These are phyloP conservation scores for Malurus splendens DNA, from an alignment of 2,797 vertebrate species.

Conservation along the genomic window DNA sequence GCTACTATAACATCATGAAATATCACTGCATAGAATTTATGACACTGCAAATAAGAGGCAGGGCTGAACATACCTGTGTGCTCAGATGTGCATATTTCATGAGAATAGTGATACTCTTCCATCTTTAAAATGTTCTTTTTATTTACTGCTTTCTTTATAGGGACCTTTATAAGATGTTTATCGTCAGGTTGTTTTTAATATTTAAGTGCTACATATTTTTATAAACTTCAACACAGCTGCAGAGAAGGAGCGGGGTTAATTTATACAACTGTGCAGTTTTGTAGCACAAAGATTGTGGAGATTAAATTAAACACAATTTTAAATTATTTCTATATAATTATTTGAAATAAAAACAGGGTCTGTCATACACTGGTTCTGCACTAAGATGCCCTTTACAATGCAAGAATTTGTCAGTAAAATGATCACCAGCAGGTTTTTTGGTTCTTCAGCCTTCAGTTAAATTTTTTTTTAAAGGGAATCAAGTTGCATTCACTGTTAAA, in stretches of 20 bases:
- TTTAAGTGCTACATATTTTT: not conserved
- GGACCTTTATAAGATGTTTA: not conserved
- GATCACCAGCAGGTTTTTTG: not conserved
- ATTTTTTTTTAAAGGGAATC: not conserved
- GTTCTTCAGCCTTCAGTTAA: not conserved
- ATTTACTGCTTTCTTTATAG: not conserved
- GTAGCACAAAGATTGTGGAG: not conserved
- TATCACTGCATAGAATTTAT: not conserved
- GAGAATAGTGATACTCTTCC: not conserved
- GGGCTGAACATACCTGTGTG: not conserved
- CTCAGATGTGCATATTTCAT: not conserved
- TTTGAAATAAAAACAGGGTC: not conserved
- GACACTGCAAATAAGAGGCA: not conserved
- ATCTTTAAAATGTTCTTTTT: not conserved
- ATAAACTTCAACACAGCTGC: not conserved
- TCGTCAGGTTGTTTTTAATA: not conserved
- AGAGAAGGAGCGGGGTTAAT: not conserved
- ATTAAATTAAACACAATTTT: not conserved
- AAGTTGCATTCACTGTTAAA: not conserved
- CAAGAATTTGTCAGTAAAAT: not conserved
- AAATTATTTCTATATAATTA: no score
- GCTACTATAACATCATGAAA: not conserved
- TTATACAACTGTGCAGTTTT: not conserved
- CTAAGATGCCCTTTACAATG: rapidly evolving
- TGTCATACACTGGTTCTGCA: not conserved